phyloP scores from a whole-genome alignment of 2,888 invertebrate species.

The Dexiosoma caninum region DNA sequence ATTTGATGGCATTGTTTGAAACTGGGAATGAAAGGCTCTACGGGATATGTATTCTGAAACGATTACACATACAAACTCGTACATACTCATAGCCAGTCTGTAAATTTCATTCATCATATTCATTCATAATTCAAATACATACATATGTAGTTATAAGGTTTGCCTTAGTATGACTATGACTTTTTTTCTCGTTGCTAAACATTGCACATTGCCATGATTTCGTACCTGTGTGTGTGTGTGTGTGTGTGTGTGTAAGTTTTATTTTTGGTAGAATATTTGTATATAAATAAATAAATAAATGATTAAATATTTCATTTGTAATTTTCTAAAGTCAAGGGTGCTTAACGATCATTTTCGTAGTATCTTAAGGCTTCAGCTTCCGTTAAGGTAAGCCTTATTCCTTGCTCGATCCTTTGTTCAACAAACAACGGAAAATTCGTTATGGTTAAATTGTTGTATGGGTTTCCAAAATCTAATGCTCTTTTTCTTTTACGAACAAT shows the following conservation, averaged over 20 bases:
- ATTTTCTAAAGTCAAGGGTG: slow-evolving; percentile 49
- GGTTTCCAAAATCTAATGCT: slow-evolving; percentile 34
- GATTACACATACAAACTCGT: slow-evolving; percentile 20
- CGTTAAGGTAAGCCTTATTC: slow-evolving; percentile 37
- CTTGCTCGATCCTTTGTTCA: neutral
- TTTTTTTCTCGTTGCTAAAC: slow-evolving; percentile 3
- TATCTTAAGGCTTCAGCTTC: slow-evolving; percentile 33
- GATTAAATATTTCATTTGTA: slow-evolving; percentile 25
- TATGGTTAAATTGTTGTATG: slow-evolving; percentile 34
- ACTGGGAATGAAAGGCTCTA: slow-evolving; percentile 52
- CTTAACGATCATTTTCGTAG: slow-evolving; percentile 16
- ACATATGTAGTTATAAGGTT: too few relatives aligned
- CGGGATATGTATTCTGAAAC: slow-evolving; percentile 63
- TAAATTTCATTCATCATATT: slow-evolving; percentile 20
- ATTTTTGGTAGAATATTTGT: neutral
- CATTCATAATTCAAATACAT: slow-evolving; percentile 1
- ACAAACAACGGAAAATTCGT: slow-evolving; percentile 41
- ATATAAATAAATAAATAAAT: neutral
- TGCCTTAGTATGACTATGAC: neutral
- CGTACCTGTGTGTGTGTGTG: neutral
- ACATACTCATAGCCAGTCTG: slow-evolving; percentile 13
- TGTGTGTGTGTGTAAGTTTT: neutral
- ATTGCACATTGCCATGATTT: neutral
- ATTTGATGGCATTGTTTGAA: slow-evolving; percentile 57
- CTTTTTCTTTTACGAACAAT: slow-evolving; percentile 28